Percentiles rank a stretch among this genome's conserved stretches.
These are phyloP conservation scores for Thalpophila matura DNA, from an alignment of 2,888 invertebrate species.

Conservation along the genomic window DNA sequence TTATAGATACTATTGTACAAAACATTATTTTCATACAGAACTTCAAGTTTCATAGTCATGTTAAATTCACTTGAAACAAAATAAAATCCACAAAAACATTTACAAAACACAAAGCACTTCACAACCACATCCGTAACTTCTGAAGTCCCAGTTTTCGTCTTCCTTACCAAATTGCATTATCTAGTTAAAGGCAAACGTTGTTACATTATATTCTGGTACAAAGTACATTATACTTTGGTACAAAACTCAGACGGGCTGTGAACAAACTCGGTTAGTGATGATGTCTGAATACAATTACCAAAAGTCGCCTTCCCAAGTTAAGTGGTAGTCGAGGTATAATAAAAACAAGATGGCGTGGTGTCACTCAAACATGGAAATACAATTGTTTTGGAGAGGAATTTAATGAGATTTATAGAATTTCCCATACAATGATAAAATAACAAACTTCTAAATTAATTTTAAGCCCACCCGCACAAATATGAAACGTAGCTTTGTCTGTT, in stretches of 20 bases:
- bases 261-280: constrained; percentile 65
- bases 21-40: not conserved
- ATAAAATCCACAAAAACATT: not conserved
- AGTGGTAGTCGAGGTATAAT: constrained; percentile 14
- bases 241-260: constrained; percentile 60
- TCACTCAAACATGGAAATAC: constrained; percentile 16
- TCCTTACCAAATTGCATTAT: constrained; percentile 73
- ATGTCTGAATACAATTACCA: constrained; percentile 63
- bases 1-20: too few species aligned
- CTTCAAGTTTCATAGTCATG: not conserved
- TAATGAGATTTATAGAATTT: not conserved
- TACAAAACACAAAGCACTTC: not conserved
- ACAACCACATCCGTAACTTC: constrained; percentile 21
- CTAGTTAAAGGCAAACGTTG: constrained; percentile 68
- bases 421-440: too few species aligned
- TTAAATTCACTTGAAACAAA: not conserved
- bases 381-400: not conserved
- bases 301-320: constrained; percentile 54
- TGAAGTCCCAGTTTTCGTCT: constrained; percentile 48
- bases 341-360: constrained; percentile 25
- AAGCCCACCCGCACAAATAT: too few species aligned
- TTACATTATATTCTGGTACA: constrained; percentile 68
- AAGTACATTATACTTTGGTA: constrained; percentile 68
- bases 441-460: too few species aligned
- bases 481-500: too few species aligned